phyloP scores from a whole-genome alignment of 2,797 vertebrate species.

The Morelia viridis region DNA sequence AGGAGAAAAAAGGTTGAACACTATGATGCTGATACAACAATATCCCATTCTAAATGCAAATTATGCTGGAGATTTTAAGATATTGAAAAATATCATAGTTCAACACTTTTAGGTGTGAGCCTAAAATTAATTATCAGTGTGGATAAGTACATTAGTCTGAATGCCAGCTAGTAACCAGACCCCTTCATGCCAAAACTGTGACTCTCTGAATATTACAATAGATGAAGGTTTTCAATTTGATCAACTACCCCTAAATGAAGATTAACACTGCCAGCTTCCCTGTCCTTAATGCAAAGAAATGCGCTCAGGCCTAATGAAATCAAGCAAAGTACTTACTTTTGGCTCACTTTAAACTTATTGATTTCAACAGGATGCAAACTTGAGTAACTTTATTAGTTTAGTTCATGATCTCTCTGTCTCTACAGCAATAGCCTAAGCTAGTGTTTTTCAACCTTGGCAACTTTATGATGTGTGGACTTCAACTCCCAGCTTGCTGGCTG shows the following conservation, averaged over 20 bases:
- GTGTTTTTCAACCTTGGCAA: too few relatives aligned
- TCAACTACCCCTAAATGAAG: not conserved
- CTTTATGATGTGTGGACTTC: too few relatives aligned
- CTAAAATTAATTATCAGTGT: constrained; percentile 3
- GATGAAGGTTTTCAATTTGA: not conserved
- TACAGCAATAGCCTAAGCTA: not conserved
- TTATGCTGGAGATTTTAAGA: not conserved
- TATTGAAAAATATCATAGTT: constrained; percentile 8
- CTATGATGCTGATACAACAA: constrained; percentile 7
- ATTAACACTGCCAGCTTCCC: not conserved
- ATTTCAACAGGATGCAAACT: not conserved
- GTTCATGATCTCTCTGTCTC: not conserved
- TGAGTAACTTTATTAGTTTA: not conserved
- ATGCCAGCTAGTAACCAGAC: not conserved
- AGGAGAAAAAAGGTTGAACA: not conserved
- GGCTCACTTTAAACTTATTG: not conserved
- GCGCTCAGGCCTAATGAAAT: not conserved
- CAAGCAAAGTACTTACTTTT: not conserved
- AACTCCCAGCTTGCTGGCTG: too few relatives aligned
- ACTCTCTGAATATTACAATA: not conserved
- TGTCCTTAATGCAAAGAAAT: not conserved
- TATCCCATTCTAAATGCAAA: constrained; percentile 45
- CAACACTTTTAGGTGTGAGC: not conserved
- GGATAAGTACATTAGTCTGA: constrained; percentile 2
- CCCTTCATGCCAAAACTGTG: not conserved